These are phyloP conservation scores for Taenioides sp. DNA, from an alignment of 2,797 vertebrate species.

Conservation along the genomic window DNA sequence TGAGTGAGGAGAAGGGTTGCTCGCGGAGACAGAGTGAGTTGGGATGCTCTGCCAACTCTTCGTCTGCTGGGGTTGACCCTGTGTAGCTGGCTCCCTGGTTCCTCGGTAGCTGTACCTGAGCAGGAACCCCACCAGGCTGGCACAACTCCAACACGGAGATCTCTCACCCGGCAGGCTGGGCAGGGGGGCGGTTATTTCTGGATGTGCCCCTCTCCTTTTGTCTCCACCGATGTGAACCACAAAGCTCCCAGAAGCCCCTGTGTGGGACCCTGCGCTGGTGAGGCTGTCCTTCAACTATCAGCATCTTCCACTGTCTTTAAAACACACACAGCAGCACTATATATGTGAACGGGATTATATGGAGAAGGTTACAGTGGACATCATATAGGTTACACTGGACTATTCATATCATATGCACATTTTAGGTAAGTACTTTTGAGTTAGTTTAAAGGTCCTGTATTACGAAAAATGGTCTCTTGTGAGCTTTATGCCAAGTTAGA, in stretches of 20 bases:
- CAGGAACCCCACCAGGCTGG: slow-evolving; percentile 76
- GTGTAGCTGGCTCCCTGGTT: slow-evolving; percentile 50
- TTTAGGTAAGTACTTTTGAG: neutral
- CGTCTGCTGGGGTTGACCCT: slow-evolving; percentile 69
- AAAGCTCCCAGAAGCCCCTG: slow-evolving; percentile 60
- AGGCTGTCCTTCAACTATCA: slow-evolving; percentile 78
- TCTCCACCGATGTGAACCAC: slow-evolving; percentile 56
- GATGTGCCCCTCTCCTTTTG: slow-evolving; percentile 58
- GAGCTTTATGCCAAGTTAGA: too few species aligned
- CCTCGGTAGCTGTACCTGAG: slow-evolving; percentile 56
- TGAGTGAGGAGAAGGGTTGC: slow-evolving; percentile 57
- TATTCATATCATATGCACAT: neutral
- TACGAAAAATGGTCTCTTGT: too few species aligned
- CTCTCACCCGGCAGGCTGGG: slow-evolving; percentile 76
- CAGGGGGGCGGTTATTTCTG: slow-evolving; percentile 73
- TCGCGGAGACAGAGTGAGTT: slow-evolving; percentile 62
- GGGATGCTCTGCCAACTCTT: slow-evolving; percentile 68
- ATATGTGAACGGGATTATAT: neutral
- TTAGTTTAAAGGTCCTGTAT: neutral
- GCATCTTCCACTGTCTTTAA: slow-evolving; percentile 57
- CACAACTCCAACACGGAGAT: slow-evolving; percentile 73
- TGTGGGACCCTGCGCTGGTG: slow-evolving; percentile 60
- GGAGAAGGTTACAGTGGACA: neutral
- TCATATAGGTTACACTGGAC: neutral
- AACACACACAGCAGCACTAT: slow-evolving; percentile 18